Evolutionary conservation across 2,888 invertebrate species (phyloP).

Genomic region (Xiphydria camelus): DNA sequence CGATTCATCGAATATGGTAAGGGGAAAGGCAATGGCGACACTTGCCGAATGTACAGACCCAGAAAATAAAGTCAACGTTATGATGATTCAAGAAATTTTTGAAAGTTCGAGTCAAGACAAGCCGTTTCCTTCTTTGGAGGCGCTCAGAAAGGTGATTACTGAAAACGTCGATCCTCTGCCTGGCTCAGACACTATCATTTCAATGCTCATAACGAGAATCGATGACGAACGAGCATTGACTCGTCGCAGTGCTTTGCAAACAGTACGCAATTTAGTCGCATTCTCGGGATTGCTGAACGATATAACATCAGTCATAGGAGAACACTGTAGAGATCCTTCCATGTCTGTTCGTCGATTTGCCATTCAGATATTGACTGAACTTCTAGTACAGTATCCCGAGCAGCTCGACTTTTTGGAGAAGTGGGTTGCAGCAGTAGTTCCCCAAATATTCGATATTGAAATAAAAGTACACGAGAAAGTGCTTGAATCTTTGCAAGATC

Average conservation of each 20-base stretch:
- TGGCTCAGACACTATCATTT: slow-evolving; percentile 41
- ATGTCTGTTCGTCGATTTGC: slow-evolving; percentile 60
- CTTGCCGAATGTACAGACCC: slow-evolving; percentile 61
- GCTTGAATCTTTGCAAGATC: slow-evolving; percentile 54
- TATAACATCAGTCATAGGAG: slow-evolving; percentile 32
- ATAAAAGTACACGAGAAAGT: slow-evolving; percentile 63
- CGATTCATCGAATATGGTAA: slow-evolving; percentile 65
- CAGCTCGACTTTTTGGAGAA: no score
- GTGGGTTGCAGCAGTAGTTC: slow-evolving; percentile 59
- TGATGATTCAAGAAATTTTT: slow-evolving; percentile 29
- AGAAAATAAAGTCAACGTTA: slow-evolving; percentile 13
- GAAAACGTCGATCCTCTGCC: slow-evolving; percentile 44
- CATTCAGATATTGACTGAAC: slow-evolving; percentile 59
- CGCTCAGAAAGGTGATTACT: slow-evolving; percentile 18
- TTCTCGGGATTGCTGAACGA: slow-evolving; percentile 28
- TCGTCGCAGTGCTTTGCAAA: slow-evolving; percentile 50
- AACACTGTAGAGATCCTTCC: slow-evolving; percentile 59
- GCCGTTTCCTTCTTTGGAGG: slow-evolving; percentile 31
- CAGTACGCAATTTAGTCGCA: slow-evolving; percentile 36
- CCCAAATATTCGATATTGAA: slow-evolving; percentile 63
- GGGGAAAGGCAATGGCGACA: slow-evolving; percentile 66
- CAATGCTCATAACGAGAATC: slow-evolving; percentile 56
- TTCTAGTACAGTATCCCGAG: no score
- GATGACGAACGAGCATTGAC: slow-evolving; percentile 63
- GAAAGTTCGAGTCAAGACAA: slow-evolving; percentile 21